Evolutionary conservation across 2,113 vertebrate genomes (phyloP).

Genomic region (Caloenas nicobarica): DNA sequence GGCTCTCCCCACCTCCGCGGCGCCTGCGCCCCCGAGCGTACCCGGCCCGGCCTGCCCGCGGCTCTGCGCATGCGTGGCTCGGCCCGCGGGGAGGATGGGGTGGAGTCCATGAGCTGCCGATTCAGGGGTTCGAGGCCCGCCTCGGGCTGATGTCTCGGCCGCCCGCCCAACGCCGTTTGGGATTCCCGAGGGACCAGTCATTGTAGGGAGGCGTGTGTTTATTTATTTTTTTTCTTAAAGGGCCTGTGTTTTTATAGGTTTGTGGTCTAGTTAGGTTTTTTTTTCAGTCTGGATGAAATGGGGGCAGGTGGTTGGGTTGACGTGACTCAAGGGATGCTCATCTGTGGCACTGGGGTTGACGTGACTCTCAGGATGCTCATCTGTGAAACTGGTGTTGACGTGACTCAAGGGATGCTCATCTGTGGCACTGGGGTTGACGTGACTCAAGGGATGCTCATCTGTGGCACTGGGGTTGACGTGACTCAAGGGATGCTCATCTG

Average conservation of each 20-base stretch:
- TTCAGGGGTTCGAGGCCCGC: accelerated
- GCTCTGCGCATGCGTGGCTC: background rate
- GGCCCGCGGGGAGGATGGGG: accelerated
- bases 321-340: background rate
- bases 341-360: accelerated
- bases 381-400: too few relatives aligned
- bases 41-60: background rate
- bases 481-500: background rate
- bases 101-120: accelerated
- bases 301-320: background rate
- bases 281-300: background rate
- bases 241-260: background rate
- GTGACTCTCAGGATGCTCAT: background rate
- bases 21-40: background rate
- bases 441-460: too few relatives aligned
- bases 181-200: background rate
- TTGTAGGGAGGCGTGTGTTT: accelerated
- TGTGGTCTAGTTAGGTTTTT: background rate
- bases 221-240: background rate
- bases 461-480: too few relatives aligned
- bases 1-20: too few relatives aligned
- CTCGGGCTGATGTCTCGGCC: accelerated
- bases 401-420: too few relatives aligned
- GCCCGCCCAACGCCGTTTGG: accelerated
- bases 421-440: too few relatives aligned